These are phyloP conservation scores for Micrasema minimum DNA, from an alignment of 1,140 invertebrate genomes.

Conservation along the genomic window DNA sequence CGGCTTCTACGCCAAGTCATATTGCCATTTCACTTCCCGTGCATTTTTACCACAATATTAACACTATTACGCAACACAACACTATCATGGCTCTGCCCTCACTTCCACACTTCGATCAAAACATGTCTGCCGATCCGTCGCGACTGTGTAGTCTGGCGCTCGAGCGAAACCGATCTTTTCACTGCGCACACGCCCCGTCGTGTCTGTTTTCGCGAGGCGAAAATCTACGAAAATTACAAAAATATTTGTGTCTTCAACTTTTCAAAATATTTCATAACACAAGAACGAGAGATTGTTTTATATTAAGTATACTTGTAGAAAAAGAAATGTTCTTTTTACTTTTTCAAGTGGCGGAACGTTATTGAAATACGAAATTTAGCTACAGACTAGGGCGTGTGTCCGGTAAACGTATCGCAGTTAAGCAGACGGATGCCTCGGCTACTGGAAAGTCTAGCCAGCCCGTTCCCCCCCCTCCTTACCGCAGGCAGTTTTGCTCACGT, in stretches of 20 bases:
- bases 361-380: conserved; percentile 40
- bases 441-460: conserved; percentile 67
- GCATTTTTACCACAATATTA: conserved; percentile 42
- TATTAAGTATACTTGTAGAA: background rate
- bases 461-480: conserved; percentile 52
- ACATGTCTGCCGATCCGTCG: conserved; percentile 62
- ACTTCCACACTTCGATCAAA: conserved; percentile 59
- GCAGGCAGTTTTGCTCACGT: conserved; percentile 62
- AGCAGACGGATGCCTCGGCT: conserved; percentile 67
- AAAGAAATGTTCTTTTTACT: background rate
- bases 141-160: conserved; percentile 58
- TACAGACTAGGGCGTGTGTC: conserved; percentile 59
- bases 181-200: conserved; percentile 59
- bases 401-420: conserved; percentile 61
- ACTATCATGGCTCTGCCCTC: conserved; percentile 56
- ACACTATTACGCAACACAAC: conserved; percentile 47
- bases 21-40: conserved; percentile 56
- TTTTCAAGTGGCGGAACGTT: background rate
- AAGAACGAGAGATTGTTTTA: background rate
- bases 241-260: conserved; percentile 1
- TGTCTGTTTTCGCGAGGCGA: conserved; percentile 41
- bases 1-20: conserved; percentile 55
- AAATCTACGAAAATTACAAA: conserved; percentile 28
- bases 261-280: conserved; percentile 16
- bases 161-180: conserved; percentile 55